A percentile compares a stretch with the other conserved stretches of the same genome.
Evolutionary conservation across 2,113 vertebrate genomes (phyloP).

Genomic region (Pollimyrus isidori): DNA sequence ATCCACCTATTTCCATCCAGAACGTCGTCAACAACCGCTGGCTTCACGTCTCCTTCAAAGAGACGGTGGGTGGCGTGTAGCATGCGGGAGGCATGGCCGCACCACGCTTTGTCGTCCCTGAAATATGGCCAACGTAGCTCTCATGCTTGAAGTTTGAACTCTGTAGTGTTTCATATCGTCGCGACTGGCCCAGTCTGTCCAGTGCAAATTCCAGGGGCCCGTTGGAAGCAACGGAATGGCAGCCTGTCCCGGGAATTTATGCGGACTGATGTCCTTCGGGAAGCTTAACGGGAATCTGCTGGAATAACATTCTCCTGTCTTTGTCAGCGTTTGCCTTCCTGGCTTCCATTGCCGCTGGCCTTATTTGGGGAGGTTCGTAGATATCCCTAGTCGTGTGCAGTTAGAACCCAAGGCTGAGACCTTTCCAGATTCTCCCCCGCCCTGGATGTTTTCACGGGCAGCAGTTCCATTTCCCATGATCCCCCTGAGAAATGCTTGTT

Average conservation of each 20-base stretch:
- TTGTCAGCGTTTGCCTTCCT: not conserved
- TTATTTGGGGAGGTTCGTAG: constrained; percentile 20
- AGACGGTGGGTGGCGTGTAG: constrained; percentile 70
- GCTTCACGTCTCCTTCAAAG: constrained; percentile 93
- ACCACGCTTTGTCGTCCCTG: not conserved
- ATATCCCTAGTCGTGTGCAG: not conserved
- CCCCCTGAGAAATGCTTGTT: not conserved
- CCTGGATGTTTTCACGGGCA: not conserved
- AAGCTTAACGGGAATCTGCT: not conserved
- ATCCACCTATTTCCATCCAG: constrained; percentile 89
- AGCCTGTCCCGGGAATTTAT: not conserved
- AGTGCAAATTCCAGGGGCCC: not conserved
- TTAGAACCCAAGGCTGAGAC: not conserved
- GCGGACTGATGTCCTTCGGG: not conserved
- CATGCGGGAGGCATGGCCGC: not conserved
- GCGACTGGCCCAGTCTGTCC: not conserved
- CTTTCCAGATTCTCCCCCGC: not conserved
- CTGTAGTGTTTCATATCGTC: not conserved
- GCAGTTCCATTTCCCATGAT: not conserved
- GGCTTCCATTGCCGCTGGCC: constrained; percentile 2
- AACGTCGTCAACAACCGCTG: constrained; percentile 93
- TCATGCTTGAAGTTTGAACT: not conserved
- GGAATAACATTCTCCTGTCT: not conserved
- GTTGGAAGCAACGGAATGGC: too few relatives aligned
- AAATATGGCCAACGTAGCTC: not conserved